A percentile compares a stretch with the other conserved stretches of the same genome.
These are phyloP conservation scores for Channa striata DNA, from an alignment of 2,797 vertebrate species.

Conservation along the genomic window DNA sequence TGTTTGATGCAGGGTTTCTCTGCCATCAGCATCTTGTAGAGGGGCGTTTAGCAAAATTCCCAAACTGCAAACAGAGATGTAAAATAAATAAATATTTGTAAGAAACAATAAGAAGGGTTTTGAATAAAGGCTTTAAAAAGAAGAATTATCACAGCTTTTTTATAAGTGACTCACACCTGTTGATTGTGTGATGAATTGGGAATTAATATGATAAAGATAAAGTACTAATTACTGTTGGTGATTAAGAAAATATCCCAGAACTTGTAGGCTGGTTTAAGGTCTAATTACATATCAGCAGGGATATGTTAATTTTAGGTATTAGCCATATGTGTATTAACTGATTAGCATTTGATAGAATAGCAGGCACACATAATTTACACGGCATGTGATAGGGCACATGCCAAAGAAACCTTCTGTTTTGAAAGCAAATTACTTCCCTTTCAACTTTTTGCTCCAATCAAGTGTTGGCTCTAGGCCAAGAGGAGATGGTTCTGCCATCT, in stretches of 20 bases:
- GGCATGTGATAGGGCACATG: conserved; percentile 42
- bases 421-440: conserved; percentile 51
- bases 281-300: conserved; percentile 32
- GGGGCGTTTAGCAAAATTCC: conserved; percentile 46
- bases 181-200: conserved; percentile 1
- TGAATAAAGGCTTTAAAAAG: conserved; percentile 51
- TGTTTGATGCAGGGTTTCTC: conserved; percentile 57
- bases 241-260: conserved; percentile 34
- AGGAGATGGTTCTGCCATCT: conserved; percentile 57
- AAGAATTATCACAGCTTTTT: conserved; percentile 62
- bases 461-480: conserved; percentile 44
- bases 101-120: conserved; percentile 59
- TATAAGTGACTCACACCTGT: conserved; percentile 39
- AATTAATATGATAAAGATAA: conserved; percentile 27
- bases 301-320: conserved; percentile 42
- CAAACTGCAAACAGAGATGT: conserved; percentile 56
- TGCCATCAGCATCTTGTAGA: conserved; percentile 59
- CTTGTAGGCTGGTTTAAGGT: conserved; percentile 17
- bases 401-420: conserved; percentile 58
- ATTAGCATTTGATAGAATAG: conserved; percentile 46
- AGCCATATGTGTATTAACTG: conserved; percentile 34
- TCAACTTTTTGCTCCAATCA: conserved; percentile 69
- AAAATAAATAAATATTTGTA: conserved; percentile 52
- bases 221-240: conserved; percentile 26
- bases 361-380: conserved; percentile 46